These are phyloP conservation scores for Pseudomyrmex dendroicus DNA, from an alignment of 1,140 invertebrate species.

Conservation along the genomic window DNA sequence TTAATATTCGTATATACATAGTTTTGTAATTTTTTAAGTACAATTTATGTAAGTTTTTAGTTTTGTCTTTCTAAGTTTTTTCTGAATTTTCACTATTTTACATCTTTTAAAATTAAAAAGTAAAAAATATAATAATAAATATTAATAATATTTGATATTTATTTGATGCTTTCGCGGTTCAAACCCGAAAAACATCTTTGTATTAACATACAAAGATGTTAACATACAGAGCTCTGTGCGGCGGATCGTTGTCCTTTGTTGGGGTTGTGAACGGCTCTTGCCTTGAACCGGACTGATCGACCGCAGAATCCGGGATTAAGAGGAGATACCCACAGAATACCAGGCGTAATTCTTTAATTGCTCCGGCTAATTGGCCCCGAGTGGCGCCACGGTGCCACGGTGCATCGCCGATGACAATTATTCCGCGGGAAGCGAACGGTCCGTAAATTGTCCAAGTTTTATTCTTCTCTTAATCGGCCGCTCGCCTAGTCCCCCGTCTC, in stretches of 20 bases:
- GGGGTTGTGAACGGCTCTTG: constrained; percentile 26
- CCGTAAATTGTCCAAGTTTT: constrained; percentile 76
- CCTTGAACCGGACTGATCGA: constrained; percentile 55
- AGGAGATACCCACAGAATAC: constrained; percentile 11
- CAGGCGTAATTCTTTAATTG: constrained; percentile 83
- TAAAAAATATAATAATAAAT: too few relatives aligned
- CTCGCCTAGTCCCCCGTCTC: background rate
- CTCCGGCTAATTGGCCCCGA: constrained; percentile 82
- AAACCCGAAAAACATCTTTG: too few relatives aligned
- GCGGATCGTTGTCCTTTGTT: constrained; percentile 21
- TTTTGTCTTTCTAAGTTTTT: too few relatives aligned
- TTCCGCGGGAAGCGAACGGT: constrained; percentile 66
- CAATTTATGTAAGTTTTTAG: too few relatives aligned
- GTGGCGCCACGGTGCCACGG: constrained; percentile 80
- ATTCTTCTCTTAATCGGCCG: constrained; percentile 68
- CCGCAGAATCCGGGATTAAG: constrained; percentile 58
- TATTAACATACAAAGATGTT: too few relatives aligned
- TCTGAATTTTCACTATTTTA: too few relatives aligned
- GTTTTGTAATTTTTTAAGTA: too few relatives aligned
- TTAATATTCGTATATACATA: too few relatives aligned
- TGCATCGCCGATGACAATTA: constrained; percentile 77
- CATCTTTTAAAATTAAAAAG: too few relatives aligned
- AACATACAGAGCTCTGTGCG: background rate
- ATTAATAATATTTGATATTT: too few relatives aligned
- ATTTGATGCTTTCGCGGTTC: too few relatives aligned